Evolutionary conservation across 1,140 invertebrate species (phyloP).

Genomic region (Trissolcus basalis): DNA sequence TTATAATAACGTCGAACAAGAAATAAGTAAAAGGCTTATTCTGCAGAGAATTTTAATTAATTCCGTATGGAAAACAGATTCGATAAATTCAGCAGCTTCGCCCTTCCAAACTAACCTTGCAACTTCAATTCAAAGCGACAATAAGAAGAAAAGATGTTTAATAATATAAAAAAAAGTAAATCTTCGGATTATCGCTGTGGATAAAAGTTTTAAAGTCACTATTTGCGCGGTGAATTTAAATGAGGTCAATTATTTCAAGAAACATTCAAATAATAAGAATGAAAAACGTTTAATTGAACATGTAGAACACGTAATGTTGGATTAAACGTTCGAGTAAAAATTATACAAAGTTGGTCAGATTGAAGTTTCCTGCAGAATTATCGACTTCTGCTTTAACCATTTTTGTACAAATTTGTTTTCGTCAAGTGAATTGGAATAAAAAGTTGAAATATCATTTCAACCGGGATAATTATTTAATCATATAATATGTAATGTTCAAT

Average conservation of each 20-base stretch:
- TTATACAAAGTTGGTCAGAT: too few relatives aligned
- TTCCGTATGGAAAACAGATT: slow-evolving; percentile 23
- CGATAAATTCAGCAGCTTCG: slow-evolving; percentile 15
- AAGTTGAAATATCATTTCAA: too few relatives aligned
- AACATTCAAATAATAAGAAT: not conserved
- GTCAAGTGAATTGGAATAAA: too few relatives aligned
- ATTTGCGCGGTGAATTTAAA: not conserved
- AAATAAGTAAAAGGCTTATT: not conserved
- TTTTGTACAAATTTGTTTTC: too few relatives aligned
- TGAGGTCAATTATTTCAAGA: not conserved
- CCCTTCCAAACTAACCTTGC: slow-evolving; percentile 27
- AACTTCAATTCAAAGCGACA: slow-evolving; percentile 5
- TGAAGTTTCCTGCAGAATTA: too few relatives aligned
- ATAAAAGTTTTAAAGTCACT: not conserved
- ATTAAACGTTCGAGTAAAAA: too few relatives aligned
- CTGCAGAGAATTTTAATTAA: slow-evolving; percentile 32
- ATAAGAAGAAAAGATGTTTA: not conserved
- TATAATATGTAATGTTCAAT: too few relatives aligned
- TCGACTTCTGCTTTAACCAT: too few relatives aligned
- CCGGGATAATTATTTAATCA: too few relatives aligned
- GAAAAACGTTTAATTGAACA: too few relatives aligned
- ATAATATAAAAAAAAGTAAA: not conserved
- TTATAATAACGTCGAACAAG: not conserved
- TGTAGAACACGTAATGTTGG: too few relatives aligned
- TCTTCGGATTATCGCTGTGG: not conserved